A percentile compares a stretch with the other conserved stretches of the same genome.
Evolutionary conservation across 1,140 invertebrate species (phyloP).

Genomic region (Chelonus insularis): DNA sequence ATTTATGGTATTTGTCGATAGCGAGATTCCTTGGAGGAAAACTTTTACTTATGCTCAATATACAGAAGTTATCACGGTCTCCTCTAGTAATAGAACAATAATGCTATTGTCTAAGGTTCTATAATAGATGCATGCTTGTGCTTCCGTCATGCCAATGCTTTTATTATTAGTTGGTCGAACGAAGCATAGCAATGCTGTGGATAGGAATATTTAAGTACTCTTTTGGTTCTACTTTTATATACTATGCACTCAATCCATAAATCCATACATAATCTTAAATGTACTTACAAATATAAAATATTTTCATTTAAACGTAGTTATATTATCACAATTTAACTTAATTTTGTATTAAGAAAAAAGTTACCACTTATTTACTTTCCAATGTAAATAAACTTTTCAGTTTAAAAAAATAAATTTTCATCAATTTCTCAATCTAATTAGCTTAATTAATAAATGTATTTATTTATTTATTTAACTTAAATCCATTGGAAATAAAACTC

Average conservation of each 20-base stretch:
- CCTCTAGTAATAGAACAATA: conserved; percentile 28
- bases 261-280: too few relatives aligned
- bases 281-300: too few relatives aligned
- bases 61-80: conserved; percentile 30
- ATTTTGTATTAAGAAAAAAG: too few relatives aligned
- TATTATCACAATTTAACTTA: too few relatives aligned
- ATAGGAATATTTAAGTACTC: background rate
- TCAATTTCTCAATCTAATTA: too few relatives aligned
- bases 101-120: conserved; percentile 36
- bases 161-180: background rate
- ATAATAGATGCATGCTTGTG: conserved; percentile 28
- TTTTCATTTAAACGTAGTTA: too few relatives aligned
- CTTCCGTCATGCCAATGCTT: conserved; percentile 6
- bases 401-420: too few relatives aligned
- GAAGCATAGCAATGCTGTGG: background rate
- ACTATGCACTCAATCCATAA: background rate
- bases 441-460: too few relatives aligned
- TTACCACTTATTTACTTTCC: too few relatives aligned
- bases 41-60: conserved; percentile 20
- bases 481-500: too few relatives aligned
- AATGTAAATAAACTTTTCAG: too few relatives aligned
- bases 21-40: background rate
- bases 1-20: background rate
- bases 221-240: background rate
- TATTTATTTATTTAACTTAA: too few relatives aligned